A percentile compares a stretch with the other conserved stretches of the same genome.
These are phyloP conservation scores for Thripadectes ignobilis DNA, from an alignment of 2,797 vertebrate genomes.

Conservation along the genomic window DNA sequence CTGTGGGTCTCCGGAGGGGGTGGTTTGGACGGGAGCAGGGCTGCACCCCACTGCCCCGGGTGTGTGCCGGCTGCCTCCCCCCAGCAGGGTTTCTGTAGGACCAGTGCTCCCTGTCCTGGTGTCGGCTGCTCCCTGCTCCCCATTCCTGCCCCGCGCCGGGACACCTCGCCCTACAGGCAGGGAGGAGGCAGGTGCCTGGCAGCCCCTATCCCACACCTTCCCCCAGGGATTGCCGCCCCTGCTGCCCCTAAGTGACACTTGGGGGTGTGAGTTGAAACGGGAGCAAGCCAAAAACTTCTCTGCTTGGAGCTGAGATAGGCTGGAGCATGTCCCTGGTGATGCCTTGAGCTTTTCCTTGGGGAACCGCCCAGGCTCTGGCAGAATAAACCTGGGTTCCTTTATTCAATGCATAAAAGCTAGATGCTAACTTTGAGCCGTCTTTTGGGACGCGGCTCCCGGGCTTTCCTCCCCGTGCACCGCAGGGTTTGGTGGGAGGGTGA, in stretches of 20 bases:
- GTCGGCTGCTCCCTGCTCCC: neutral
- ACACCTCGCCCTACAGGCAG: neutral
- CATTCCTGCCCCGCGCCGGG: rapidly evolving
- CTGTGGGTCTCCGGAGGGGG: neutral
- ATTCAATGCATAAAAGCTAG: neutral
- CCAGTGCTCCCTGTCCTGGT: neutral
- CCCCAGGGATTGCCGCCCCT: neutral
- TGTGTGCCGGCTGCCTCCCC: rapidly evolving
- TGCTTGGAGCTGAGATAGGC: neutral
- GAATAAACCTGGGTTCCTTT: neutral
- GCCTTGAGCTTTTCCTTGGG: constrained; percentile 1
- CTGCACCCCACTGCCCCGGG: neutral
- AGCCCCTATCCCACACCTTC: neutral
- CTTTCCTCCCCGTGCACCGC: neutral
- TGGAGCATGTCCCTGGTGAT: neutral
- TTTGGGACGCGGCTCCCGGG: neutral
- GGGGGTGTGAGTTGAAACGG: rapidly evolving
- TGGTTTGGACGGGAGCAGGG: rapidly evolving
- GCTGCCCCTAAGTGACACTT: rapidly evolving
- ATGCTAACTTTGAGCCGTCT: neutral
- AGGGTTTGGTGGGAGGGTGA: neutral
- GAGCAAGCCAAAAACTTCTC: neutral
- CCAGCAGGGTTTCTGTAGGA: neutral
- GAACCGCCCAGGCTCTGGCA: neutral
- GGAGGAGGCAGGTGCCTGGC: neutral